Percentiles rank a stretch among this genome's conserved stretches.
These are phyloP conservation scores for Pteronotus mesoamericanus DNA, from an alignment of 2,797 vertebrate genomes.

Conservation along the genomic window DNA sequence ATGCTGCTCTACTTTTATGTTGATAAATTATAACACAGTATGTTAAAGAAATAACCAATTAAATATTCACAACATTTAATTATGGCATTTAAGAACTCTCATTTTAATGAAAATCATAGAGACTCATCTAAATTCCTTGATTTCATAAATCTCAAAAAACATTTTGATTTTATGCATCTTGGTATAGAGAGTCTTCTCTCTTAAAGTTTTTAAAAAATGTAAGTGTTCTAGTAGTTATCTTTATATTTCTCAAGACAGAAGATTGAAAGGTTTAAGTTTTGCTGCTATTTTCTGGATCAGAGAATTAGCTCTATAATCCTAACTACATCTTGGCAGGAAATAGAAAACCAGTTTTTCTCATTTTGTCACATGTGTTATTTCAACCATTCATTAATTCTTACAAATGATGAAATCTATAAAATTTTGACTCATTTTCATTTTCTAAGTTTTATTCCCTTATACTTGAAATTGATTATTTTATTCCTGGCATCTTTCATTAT, in stretches of 20 bases:
- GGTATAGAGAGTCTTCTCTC: background rate
- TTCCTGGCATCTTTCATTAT: background rate
- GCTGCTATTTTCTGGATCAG: background rate
- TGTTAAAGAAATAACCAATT: background rate
- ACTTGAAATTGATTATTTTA: constrained; percentile 7
- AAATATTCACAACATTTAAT: background rate
- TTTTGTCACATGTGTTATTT: background rate
- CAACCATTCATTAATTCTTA: background rate
- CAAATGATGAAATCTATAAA: constrained; percentile 9
- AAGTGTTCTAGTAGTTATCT: background rate
- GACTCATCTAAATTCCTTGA: background rate
- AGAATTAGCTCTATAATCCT: background rate
- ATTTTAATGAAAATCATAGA: background rate
- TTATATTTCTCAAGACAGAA: background rate
- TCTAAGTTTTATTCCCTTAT: background rate
- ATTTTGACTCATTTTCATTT: background rate
- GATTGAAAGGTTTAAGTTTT: background rate
- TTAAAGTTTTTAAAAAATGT: constrained; percentile 3
- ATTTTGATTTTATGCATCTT: background rate
- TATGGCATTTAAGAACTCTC: background rate
- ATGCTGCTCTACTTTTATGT: background rate
- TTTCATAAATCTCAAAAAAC: background rate
- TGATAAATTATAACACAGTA: background rate
- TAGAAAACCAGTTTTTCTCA: background rate
- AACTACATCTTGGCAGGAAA: background rate